These are phyloP conservation scores for Diacarnus erythraeanus DNA, from an alignment of 37 sponge, comb jelly and placozoan genomes.

Conservation along the genomic window DNA sequence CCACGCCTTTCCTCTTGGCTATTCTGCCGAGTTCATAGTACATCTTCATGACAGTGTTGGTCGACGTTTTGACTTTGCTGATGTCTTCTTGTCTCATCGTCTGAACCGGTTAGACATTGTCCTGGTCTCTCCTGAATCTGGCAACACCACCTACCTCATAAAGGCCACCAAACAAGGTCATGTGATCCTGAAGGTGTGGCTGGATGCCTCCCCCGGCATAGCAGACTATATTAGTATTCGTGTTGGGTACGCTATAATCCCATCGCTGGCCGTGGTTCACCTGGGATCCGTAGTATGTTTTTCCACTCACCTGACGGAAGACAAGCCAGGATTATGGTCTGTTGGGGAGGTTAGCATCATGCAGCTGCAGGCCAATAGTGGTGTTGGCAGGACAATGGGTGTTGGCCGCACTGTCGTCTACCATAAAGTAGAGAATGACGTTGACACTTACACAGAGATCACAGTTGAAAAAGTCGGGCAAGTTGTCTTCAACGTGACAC, in stretches of 20 bases:
- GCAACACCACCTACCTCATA: slow-evolving; percentile 58
- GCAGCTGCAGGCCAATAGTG: slow-evolving; percentile 38
- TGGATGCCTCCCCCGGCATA: slow-evolving; percentile 45
- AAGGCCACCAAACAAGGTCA: slow-evolving; percentile 73
- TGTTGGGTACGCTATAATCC: slow-evolving; percentile 78
- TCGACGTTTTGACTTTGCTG: slow-evolving; percentile 62
- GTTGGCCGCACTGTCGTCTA: slow-evolving; percentile 71
- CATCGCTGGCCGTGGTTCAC: slow-evolving; percentile 75
- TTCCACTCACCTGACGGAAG: slow-evolving; percentile 75
- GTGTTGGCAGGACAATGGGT: slow-evolving; percentile 47
- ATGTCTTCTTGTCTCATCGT: slow-evolving; percentile 38
- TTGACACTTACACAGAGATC: slow-evolving; percentile 81
- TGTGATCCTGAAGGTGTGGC: slow-evolving; percentile 64
- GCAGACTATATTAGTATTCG: slow-evolving; percentile 63
- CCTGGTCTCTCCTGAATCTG: slow-evolving; percentile 35
- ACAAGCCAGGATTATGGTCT: slow-evolving; percentile 53
- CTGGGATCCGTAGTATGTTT: slow-evolving; percentile 75
- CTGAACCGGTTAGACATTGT: slow-evolving; percentile 72
- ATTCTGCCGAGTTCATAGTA: slow-evolving; percentile 64
- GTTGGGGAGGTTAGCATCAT: slow-evolving; percentile 58
- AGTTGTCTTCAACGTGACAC: slow-evolving; percentile 19
- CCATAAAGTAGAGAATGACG: slow-evolving; percentile 55
- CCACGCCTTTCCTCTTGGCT: slow-evolving; percentile 88
- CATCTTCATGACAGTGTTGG: slow-evolving; percentile 75
- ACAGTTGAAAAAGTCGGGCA: slow-evolving; percentile 37